These are phyloP conservation scores for Paramormyrops hopkinsi DNA, from an alignment of 2,797 vertebrate genomes.

Conservation along the genomic window DNA sequence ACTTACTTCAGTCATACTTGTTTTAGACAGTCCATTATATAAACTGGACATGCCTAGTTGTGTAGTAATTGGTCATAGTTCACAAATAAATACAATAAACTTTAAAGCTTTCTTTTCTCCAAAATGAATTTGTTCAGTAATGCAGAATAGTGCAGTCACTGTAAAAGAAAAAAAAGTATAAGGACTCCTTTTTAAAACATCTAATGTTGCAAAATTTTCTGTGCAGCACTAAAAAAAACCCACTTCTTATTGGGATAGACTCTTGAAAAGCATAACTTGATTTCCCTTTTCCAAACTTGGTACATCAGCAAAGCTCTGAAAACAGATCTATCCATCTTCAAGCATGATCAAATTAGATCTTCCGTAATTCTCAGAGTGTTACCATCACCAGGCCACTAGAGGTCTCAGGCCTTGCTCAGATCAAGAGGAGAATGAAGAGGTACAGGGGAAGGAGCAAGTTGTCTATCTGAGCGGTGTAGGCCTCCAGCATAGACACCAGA, in stretches of 20 bases:
- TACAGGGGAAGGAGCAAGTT: constrained; percentile 92
- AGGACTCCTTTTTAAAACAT: background rate
- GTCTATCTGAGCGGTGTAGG: constrained; percentile 92
- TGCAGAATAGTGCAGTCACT: background rate
- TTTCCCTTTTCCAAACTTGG: background rate
- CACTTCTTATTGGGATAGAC: background rate
- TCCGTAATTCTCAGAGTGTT: background rate
- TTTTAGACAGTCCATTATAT: background rate
- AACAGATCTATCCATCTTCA: background rate
- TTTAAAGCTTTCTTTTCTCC: background rate
- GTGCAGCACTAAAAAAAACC: background rate
- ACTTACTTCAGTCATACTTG: background rate
- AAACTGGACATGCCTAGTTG: background rate
- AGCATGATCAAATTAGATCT: background rate
- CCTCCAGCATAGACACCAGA: constrained; percentile 88
- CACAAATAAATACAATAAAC: background rate
- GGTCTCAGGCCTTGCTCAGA: constrained; percentile 50
- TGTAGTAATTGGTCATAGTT: background rate
- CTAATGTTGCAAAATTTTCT: background rate
- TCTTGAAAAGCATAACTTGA: background rate
- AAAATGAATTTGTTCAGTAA: background rate
- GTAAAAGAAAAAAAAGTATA: background rate
- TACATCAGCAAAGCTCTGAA: background rate
- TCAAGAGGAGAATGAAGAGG: constrained; percentile 87
- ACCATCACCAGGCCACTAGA: background rate